A percentile compares a stretch with the other conserved stretches of the same genome.
Conservation (phyloP, 2,888 invertebrate species). For the Drosophila eohydei region DNA sequence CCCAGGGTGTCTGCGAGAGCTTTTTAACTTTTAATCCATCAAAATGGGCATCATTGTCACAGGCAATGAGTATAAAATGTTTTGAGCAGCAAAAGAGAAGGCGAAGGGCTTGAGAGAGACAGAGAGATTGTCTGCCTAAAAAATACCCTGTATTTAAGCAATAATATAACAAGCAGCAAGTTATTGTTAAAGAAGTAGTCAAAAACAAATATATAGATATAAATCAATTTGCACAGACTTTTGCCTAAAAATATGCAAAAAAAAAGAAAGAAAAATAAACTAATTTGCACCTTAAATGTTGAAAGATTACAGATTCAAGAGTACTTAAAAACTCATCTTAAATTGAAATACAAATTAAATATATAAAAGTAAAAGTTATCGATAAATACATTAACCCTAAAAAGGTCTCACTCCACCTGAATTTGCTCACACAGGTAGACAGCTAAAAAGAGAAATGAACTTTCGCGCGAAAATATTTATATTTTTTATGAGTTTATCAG, state of each 20-base stretch:
- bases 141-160: neutral
- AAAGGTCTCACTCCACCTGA: neutral
- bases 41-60: slow-evolving; percentile 47
- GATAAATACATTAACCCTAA: neutral
- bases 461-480: neutral
- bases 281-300: too few relatives aligned
- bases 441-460: neutral
- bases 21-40: slow-evolving; percentile 75
- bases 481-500: slow-evolving; percentile 2
- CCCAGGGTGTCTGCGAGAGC: slow-evolving; percentile 45
- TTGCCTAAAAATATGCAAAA: neutral
- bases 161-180: neutral
- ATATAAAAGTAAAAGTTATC: neutral
- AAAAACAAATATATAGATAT: neutral
- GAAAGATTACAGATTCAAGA: too few relatives aligned
- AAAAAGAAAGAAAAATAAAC: too few relatives aligned
- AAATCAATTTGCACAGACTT: neutral
- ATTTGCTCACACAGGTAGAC: neutral
- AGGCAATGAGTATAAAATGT: slow-evolving; percentile 11
- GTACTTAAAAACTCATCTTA: neutral
- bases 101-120: neutral
- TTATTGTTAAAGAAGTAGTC: neutral
- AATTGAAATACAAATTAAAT: neutral
- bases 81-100: neutral
- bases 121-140: neutral